Conservation (phyloP, 1,140 invertebrate species). For the Archivesica marissinica region DNA sequence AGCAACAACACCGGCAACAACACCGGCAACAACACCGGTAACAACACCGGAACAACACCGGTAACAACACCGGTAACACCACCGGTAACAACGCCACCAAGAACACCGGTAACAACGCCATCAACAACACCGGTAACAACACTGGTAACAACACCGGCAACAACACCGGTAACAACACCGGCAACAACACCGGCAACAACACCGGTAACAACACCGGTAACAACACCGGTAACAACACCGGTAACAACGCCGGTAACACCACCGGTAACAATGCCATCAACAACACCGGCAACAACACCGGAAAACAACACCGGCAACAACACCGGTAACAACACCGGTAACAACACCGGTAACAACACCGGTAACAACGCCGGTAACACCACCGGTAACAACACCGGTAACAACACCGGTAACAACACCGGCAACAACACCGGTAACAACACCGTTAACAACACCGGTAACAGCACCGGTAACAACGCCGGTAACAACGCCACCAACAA, state of each 20-base stretch:
- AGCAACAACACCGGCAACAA: background rate
- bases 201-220: background rate
- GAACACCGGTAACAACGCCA: too few species aligned
- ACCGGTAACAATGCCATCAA: too few species aligned
- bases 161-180: background rate
- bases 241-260: background rate
- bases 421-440: slow-evolving; percentile 1
- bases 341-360: too few species aligned
- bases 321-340: too few species aligned
- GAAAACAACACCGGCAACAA: too few species aligned
- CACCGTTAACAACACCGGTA: background rate
- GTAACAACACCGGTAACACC: background rate
- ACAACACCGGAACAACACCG: too few species aligned
- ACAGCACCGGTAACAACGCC: slow-evolving; percentile 1
- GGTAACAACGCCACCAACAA: too few species aligned
- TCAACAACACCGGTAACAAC: too few species aligned
- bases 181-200: background rate
- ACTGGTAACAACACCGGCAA: background rate
- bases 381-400: slow-evolving; percentile 1
- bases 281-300: too few species aligned
- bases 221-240: background rate
- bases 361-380: too few species aligned
- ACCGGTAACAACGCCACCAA: too few species aligned
- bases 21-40: too few species aligned
- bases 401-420: slow-evolving; percentile 1